Conservation (phyloP, 2,797 vertebrate species). For the Manis pentadactyla region DNA sequence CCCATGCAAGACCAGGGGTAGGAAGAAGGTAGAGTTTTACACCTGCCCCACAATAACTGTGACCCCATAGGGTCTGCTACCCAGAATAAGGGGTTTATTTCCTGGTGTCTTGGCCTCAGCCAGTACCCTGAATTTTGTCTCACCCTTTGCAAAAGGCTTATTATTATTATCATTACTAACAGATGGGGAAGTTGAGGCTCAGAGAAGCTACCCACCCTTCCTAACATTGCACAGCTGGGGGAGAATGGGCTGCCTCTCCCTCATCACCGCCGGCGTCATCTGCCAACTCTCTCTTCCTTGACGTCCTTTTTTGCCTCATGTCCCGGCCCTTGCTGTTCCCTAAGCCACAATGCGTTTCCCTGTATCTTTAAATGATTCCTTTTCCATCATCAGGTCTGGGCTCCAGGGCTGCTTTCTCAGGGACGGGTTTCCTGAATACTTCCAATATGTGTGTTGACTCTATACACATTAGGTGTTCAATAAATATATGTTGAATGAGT, state of each 20-base stretch:
- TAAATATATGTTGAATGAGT: background rate
- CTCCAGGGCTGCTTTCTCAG: background rate
- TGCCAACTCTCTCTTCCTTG: background rate
- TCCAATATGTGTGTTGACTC: background rate
- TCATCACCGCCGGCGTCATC: fast-evolving
- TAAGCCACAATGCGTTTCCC: background rate
- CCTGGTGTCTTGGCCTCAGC: background rate
- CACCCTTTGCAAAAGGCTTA: background rate
- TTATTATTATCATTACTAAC: background rate
- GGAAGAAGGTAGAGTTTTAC: background rate
- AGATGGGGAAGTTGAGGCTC: background rate
- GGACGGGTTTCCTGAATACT: background rate
- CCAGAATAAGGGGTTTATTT: background rate
- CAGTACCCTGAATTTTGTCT: background rate
- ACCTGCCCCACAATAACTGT: background rate
- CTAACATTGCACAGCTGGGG: background rate
- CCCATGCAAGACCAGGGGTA: background rate
- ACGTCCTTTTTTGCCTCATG: background rate
- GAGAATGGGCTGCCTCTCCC: fast-evolving
- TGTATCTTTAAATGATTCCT: background rate
- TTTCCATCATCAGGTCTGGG: background rate
- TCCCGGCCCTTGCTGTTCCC: background rate
- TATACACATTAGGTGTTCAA: background rate
- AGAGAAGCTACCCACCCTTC: fast-evolving
- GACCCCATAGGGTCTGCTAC: background rate